A percentile compares a stretch with the other conserved stretches of the same genome.
These are phyloP conservation scores for Mastomys natalensis DNA, from an alignment of 2,113 vertebrate genomes.

Conservation along the genomic window DNA sequence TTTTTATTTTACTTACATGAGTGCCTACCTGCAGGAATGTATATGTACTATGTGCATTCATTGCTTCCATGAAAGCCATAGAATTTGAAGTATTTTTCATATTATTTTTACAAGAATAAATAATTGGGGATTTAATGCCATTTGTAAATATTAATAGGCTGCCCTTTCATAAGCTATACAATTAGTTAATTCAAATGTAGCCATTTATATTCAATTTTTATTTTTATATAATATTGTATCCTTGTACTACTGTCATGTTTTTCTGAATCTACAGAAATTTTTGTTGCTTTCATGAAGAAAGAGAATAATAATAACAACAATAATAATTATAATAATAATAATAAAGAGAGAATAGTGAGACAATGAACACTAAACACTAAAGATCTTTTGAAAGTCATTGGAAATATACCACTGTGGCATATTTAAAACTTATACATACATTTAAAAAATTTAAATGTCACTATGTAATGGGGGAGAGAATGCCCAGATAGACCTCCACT, in stretches of 20 bases:
- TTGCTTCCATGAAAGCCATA: neutral
- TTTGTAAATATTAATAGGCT: neutral
- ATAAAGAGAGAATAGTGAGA: neutral
- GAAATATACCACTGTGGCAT: neutral
- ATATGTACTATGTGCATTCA: neutral
- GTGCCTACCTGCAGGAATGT: neutral
- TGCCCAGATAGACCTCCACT: neutral
- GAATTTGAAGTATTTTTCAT: neutral
- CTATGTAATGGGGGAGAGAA: neutral
- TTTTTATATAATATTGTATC: neutral
- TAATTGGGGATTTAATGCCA: neutral
- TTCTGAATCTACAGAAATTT: neutral
- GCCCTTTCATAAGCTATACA: neutral
- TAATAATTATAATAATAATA: too few species aligned
- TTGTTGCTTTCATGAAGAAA: neutral
- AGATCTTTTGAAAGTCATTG: neutral
- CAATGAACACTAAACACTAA: neutral
- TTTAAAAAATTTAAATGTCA: neutral
- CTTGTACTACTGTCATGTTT: neutral
- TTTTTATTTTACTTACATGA: neutral
- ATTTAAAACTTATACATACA: neutral
- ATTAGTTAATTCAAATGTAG: neutral
- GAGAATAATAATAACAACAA: too few species aligned
- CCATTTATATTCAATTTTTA: slow-evolving; percentile 10
- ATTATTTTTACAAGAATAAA: neutral